Percentiles rank a stretch among this genome's conserved stretches.
These are phyloP conservation scores for Creontiades dilutus DNA, from an alignment of 2,888 invertebrate genomes.

Conservation along the genomic window DNA sequence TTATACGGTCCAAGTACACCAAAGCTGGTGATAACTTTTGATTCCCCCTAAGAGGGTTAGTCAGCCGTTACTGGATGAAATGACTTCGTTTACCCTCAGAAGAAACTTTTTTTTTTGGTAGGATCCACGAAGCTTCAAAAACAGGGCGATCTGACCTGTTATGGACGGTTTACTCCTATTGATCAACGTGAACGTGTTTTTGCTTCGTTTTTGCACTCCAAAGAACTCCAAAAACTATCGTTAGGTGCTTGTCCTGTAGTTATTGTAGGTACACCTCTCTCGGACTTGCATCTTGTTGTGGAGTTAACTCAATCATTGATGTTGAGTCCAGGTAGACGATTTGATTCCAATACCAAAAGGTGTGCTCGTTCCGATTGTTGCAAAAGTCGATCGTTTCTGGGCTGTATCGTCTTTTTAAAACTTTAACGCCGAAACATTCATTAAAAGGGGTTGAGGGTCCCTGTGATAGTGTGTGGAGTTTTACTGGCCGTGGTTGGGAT, in stretches of 20 bases:
- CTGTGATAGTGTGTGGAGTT: too few species aligned
- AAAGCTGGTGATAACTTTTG: slow-evolving; percentile 1
- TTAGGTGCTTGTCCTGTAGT: background rate
- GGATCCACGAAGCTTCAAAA: background rate
- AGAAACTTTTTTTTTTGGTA: background rate
- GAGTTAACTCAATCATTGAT: too few species aligned
- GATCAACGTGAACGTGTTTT: background rate
- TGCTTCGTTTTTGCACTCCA: background rate
- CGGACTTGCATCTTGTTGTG: too few species aligned
- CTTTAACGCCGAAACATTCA: too few species aligned
- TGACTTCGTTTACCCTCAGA: slow-evolving; percentile 8
- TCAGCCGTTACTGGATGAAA: slow-evolving; percentile 19
- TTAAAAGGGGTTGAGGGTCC: too few species aligned
- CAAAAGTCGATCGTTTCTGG: too few species aligned
- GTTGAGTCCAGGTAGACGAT: too few species aligned
- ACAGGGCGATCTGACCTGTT: background rate
- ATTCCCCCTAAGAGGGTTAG: background rate
- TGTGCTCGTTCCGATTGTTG: too few species aligned
- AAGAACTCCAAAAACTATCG: background rate
- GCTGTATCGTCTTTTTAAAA: too few species aligned
- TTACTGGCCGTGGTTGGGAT: too few species aligned
- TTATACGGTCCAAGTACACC: slow-evolving; percentile 4
- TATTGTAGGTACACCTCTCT: too few species aligned
- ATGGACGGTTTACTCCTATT: background rate
- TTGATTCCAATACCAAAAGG: too few species aligned